Conservation (phyloP, 2,888 invertebrate genomes). For the Podabrus alpinus region DNA sequence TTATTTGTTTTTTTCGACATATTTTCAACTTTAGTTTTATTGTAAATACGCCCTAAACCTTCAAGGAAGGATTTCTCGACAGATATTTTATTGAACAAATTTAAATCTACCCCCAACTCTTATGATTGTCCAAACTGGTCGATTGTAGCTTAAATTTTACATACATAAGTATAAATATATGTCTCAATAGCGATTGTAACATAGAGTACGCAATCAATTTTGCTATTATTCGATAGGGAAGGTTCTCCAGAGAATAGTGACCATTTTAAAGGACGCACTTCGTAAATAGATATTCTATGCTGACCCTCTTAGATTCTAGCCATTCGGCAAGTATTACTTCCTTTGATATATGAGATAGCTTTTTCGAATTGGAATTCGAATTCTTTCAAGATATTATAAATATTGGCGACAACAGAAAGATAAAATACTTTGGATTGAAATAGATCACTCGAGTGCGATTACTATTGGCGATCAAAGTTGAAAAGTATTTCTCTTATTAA, state of each 20-base stretch:
- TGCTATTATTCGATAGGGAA: conserved; percentile 49
- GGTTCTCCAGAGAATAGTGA: conserved; percentile 53
- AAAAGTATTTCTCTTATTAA: not conserved
- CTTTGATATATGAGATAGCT: conserved; percentile 56
- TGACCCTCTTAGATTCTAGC: conserved; percentile 45
- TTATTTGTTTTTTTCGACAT: conserved; percentile 12
- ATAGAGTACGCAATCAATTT: conserved; percentile 56
- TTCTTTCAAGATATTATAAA: conserved; percentile 47
- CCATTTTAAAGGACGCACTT: conserved; percentile 55
- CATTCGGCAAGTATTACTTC: conserved; percentile 55
- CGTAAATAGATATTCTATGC: conserved; percentile 53
- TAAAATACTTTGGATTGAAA: conserved; percentile 15
- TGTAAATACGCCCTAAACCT: not conserved
- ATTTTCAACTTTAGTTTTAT: conserved; percentile 9
- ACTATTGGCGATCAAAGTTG: not conserved
- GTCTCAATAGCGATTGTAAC: conserved; percentile 52
- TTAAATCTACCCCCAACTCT: not conserved
- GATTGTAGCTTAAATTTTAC: conserved; percentile 4
- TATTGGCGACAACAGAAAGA: conserved; percentile 22
- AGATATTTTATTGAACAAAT: not conserved
- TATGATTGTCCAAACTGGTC: conserved; percentile 9
- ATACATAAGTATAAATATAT: conserved; percentile 46
- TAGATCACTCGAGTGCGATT: conserved; percentile 13
- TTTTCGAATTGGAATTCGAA: conserved; percentile 47
- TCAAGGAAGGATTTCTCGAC: not conserved